Conservation (phyloP, 2,797 vertebrate species). For the Malurus splendens region DNA sequence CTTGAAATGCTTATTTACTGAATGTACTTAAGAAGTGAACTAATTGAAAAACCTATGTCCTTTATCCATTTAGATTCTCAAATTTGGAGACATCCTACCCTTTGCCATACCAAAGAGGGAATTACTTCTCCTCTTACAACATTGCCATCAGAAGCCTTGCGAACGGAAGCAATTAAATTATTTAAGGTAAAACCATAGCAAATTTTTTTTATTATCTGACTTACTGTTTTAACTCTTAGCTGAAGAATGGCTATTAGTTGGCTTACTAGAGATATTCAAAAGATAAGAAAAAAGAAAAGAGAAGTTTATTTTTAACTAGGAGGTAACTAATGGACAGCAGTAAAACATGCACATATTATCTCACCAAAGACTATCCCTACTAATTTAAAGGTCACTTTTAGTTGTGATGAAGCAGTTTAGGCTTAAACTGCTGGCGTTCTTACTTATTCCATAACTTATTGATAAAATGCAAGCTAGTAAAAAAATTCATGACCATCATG, state of each 20-base stretch:
- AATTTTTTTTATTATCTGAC: background rate
- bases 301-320: background rate
- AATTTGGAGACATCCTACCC: conserved; percentile 86
- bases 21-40: background rate
- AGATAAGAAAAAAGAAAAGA: background rate
- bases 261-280: background rate
- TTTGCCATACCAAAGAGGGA: conserved; percentile 95
- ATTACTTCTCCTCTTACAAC: conserved; percentile 89
- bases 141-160: conserved; percentile 91
- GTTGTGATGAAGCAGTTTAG: background rate
- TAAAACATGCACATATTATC: background rate
- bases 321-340: background rate
- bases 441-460: background rate
- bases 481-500: background rate
- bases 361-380: background rate
- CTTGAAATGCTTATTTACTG: background rate
- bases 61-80: conserved; percentile 78
- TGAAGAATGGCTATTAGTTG: background rate
- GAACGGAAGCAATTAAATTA: conserved; percentile 95
- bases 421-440: background rate
- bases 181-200: conserved; percentile 83
- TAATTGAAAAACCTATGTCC: background rate
- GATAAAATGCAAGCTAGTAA: background rate
- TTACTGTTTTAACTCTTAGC: background rate
- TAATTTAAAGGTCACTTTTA: background rate